Evolutionary conservation across 2,113 vertebrate genomes (phyloP).

Genomic region (Conger conger): DNA sequence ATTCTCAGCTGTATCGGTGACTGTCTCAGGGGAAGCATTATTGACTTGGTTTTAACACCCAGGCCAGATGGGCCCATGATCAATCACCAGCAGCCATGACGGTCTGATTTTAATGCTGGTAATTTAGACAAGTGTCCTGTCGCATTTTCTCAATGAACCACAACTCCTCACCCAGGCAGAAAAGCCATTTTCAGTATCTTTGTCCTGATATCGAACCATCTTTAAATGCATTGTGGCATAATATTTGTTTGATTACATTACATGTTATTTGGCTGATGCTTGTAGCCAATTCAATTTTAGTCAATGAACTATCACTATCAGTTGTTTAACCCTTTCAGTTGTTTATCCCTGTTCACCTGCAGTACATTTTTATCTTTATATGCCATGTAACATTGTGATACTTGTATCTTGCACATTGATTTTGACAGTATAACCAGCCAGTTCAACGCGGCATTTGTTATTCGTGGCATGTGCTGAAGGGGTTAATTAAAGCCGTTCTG

Average conservation of each 20-base stretch:
- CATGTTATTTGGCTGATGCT: no score
- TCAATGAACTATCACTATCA: no score
- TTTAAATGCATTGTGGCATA: neutral
- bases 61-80: conserved; percentile 42
- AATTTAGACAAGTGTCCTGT: conserved; percentile 4
- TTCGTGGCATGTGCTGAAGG: neutral
- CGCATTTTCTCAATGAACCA: neutral
- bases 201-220: neutral
- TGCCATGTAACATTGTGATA: neutral
- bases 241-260: no score
- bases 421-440: neutral
- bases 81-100: conserved; percentile 26
- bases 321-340: no score
- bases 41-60: conserved; percentile 4
- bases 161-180: neutral
- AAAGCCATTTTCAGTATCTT: neutral
- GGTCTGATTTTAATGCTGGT: conserved; percentile 19
- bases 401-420: neutral
- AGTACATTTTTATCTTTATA: no score
- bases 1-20: conserved; percentile 31
- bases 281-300: no score
- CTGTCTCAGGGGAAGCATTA: conserved; percentile 36
- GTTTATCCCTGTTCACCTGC: no score
- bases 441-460: neutral
- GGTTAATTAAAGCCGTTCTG: neutral